Conservation (phyloP, 2,888 invertebrate species). For the Neuroscelio doddi region DNA sequence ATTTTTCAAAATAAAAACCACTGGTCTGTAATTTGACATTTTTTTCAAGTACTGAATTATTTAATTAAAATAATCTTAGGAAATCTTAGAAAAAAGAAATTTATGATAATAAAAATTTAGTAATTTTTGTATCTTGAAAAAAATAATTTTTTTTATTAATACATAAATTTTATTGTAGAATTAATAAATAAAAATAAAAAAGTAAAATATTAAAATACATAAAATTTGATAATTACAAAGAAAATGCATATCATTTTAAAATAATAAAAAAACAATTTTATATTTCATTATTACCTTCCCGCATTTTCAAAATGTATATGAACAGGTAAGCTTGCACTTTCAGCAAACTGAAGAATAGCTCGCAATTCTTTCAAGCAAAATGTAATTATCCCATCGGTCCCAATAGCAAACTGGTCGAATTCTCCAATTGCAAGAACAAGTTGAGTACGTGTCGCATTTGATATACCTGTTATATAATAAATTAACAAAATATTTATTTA, state of each 20-base stretch:
- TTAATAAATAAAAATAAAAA: no score
- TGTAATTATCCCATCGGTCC: slow-evolving; percentile 81
- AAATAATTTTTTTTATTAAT: no score
- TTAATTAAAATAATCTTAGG: slow-evolving; percentile 12
- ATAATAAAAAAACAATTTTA: slow-evolving; percentile 6
- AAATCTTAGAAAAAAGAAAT: no score
- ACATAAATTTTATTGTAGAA: no score
- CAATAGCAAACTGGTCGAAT: slow-evolving; percentile 81
- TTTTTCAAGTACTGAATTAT: slow-evolving; percentile 9
- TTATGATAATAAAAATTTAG: no score
- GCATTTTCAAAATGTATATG: slow-evolving; percentile 83
- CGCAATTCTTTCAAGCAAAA: slow-evolving; percentile 90
- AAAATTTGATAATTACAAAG: no score
- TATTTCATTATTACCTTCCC: slow-evolving; percentile 76
- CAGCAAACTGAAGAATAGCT: slow-evolving; percentile 86
- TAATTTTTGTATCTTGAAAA: no score
- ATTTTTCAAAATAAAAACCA: slow-evolving; percentile 83
- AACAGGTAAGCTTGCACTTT: slow-evolving; percentile 80
- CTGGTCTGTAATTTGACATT: slow-evolving; percentile 75
- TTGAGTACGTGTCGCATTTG: slow-evolving; percentile 85
- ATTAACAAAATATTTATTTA: slow-evolving; percentile 9
- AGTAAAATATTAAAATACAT: no score
- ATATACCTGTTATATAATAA: slow-evolving; percentile 73
- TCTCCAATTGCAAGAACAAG: slow-evolving; percentile 81
- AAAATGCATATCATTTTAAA: background rate